Evolutionary conservation across 2,113 vertebrate species (phyloP), one percentile per base, ranked within the genome.

Genomic region (Nothoprocta perdicaria): DNA sequence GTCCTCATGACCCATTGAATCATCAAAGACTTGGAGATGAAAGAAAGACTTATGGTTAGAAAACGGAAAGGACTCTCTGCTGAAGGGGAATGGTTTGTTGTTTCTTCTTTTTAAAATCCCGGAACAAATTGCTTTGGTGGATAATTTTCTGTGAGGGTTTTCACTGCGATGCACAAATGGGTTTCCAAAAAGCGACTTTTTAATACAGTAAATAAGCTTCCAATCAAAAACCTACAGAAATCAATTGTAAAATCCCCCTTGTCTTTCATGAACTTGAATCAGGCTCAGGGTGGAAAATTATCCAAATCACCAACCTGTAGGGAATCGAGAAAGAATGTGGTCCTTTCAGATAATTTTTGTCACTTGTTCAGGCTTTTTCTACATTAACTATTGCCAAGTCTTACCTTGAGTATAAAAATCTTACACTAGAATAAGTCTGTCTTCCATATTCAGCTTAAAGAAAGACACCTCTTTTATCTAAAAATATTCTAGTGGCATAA

Each of bases 1-100:
- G 94, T 95, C 89, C 94, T 89, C 91, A 61, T 95, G 96, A 96
- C 92, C 92, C 91, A 95, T 92, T 91, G 92, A 95, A 96, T 93
- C 94, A 96, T 93, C 94, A 93, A 94, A 96, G 91, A 89, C 94
- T 89, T 0, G 0, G 89, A 94, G 89, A 95, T 95, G 92, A 96
- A 96, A 94, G 95, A 40, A 93, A 87, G 87, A 93, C 53, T 95
- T 95, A 94, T 10, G 53, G 80, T 84, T 92, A 88, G 82, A 78
- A 94, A 95, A 88, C 60, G 76, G 87, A 93, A 94, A 94, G 89
- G 82, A 88, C 80, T 89, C 63, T 92, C 68, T 88, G 87, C 84
- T 88, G 91, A 92, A 95, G 69, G 76, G 66, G 80, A 88, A 96
- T 84, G 85, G 82, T 81, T 93, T 96, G 68, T 92, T 93, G 76